Percentiles rank a stretch among this genome's conserved stretches.
Conservation (phyloP, 2,113 vertebrate species). For the Dissostichus mawsoni region DNA sequence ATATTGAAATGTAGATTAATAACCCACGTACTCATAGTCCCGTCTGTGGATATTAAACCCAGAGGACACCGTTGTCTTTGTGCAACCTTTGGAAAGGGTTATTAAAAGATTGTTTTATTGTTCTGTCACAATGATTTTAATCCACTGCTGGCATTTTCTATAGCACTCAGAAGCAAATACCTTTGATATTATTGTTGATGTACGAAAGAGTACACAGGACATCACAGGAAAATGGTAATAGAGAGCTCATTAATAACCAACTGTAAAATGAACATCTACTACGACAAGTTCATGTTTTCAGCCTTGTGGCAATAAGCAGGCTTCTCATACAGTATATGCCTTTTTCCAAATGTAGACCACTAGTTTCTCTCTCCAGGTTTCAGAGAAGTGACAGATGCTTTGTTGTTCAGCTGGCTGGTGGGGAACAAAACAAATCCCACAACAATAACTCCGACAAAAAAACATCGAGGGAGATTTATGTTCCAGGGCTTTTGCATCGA, state of each 20-base stretch:
- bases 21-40: too few relatives aligned
- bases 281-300: neutral
- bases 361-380: constrained; percentile 19
- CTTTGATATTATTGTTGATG: too few relatives aligned
- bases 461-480: constrained; percentile 72
- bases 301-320: too few relatives aligned
- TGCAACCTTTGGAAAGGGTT: constrained; percentile 8
- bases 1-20: too few relatives aligned
- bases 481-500: constrained; percentile 48
- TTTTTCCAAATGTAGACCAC: constrained; percentile 5
- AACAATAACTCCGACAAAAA: constrained; percentile 53
- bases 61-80: neutral
- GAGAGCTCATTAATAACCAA: constrained; percentile 11
- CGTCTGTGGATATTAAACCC: neutral
- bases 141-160: constrained; percentile 4
- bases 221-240: neutral
- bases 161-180: neutral
- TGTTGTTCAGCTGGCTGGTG: constrained; percentile 2
- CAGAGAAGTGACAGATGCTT: constrained; percentile 37
- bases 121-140: constrained; percentile 23
- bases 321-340: too few relatives aligned
- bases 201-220: neutral
- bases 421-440: constrained; percentile 14
- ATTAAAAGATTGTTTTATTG: constrained; percentile 10
- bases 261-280: constrained; percentile 22